These are phyloP conservation scores for Cremastinae sp. DNA, from an alignment of 2,888 invertebrate genomes.

Conservation along the genomic window DNA sequence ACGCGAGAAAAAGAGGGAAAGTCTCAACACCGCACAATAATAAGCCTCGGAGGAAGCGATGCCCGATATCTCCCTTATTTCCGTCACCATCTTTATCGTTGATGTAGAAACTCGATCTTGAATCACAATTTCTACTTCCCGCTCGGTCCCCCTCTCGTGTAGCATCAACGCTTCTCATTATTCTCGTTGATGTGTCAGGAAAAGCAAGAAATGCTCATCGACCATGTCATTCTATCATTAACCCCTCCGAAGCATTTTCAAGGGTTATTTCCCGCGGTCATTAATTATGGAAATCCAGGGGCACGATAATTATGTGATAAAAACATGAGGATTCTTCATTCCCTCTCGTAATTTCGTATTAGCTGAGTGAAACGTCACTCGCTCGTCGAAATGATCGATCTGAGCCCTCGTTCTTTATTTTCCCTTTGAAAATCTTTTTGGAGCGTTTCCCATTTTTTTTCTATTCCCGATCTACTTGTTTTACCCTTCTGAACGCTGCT, in stretches of 20 bases:
- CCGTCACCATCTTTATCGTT: constrained; percentile 64
- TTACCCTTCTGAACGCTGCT: constrained; percentile 79
- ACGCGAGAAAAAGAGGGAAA: constrained; percentile 28
- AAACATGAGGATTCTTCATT: constrained; percentile 15
- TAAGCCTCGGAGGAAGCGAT: constrained; percentile 20
- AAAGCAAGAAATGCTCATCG: constrained; percentile 12
- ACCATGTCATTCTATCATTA: constrained; percentile 23
- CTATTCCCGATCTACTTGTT: constrained; percentile 71
- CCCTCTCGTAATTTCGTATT: not conserved
- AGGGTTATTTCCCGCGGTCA: constrained; percentile 28
- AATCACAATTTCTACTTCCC: constrained; percentile 46
- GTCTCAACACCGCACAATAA: constrained; percentile 29
- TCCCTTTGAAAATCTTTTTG: constrained; percentile 56
- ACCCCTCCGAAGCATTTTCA: constrained; percentile 15
- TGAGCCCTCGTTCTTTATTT: too few relatives aligned
- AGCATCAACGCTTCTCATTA: constrained; percentile 12
- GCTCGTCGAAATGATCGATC: constrained; percentile 7
- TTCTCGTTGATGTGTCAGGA: constrained; percentile 21
- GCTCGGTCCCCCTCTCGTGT: constrained; percentile 61
- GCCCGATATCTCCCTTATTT: constrained; percentile 15
- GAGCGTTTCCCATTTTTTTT: constrained; percentile 70
- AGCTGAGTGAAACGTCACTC: constrained; percentile 1
- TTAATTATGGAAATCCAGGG: constrained; percentile 16
- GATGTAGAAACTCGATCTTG: constrained; percentile 68
- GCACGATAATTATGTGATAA: constrained; percentile 29